Conservation (phyloP, 2,113 vertebrate species). For the Leucosticte australis region DNA sequence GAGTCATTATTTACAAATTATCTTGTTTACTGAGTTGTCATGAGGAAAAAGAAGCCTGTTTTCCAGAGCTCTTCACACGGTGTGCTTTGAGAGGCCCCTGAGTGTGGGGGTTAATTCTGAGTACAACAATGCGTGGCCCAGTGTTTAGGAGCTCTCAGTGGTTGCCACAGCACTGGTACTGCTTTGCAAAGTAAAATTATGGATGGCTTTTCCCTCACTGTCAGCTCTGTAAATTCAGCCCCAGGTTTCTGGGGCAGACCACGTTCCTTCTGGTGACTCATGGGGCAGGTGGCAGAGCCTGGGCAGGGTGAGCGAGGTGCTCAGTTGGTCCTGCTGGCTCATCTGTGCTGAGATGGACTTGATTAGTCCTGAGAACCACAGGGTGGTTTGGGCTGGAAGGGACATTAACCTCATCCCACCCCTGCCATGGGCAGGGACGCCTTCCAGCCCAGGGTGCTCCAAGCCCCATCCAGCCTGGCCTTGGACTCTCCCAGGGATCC, state of each 20-base stretch:
- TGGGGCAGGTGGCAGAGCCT: neutral
- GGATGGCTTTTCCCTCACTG: neutral
- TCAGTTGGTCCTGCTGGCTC: neutral
- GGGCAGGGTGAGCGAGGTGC: neutral
- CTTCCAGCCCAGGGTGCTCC: rapidly evolving
- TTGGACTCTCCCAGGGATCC: neutral
- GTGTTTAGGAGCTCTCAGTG: neutral
- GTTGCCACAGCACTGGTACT: slow-evolving; percentile 11
- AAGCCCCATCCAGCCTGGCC: rapidly evolving
- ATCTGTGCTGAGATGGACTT: neutral
- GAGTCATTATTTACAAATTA: slow-evolving; percentile 71
- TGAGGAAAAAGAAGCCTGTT: neutral
- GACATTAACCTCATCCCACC: neutral
- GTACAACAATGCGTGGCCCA: rapidly evolving
- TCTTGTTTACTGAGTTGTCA: slow-evolving; percentile 26
- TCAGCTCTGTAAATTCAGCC: neutral
- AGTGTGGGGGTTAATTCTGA: neutral
- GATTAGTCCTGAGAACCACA: neutral
- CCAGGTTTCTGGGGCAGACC: neutral
- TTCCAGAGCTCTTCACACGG: neutral
- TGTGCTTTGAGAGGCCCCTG: neutral
- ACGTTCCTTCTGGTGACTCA: slow-evolving; percentile 22
- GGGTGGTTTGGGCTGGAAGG: neutral
- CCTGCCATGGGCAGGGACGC: neutral
- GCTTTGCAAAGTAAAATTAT: neutral